Evolutionary conservation across 2,888 invertebrate species (phyloP).

Genomic region (Hetaerina titia): DNA sequence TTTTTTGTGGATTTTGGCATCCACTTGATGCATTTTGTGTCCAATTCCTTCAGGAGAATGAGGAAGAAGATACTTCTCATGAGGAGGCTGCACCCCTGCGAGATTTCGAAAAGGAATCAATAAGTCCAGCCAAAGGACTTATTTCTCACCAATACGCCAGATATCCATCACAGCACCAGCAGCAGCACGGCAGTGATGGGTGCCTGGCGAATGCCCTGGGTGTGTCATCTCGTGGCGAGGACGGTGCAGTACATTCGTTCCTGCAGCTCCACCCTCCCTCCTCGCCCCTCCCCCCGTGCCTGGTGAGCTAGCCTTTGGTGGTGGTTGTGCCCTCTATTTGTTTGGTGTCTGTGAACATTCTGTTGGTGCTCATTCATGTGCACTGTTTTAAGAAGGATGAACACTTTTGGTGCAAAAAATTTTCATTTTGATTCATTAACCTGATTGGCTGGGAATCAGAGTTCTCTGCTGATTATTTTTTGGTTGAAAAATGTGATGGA

Average conservation of each 20-base stretch:
- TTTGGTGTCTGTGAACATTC: too few species aligned
- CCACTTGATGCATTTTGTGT: background rate
- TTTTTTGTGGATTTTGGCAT: too few species aligned
- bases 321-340: too few species aligned
- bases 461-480: too few species aligned
- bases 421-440: too few species aligned
- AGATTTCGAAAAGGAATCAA: slow-evolving; percentile 72
- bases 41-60: slow-evolving; percentile 70
- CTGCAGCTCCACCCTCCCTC: slow-evolving; percentile 71
- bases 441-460: too few species aligned
- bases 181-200: slow-evolving; percentile 75
- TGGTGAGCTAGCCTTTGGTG: background rate
- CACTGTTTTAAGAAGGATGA: too few species aligned
- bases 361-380: too few species aligned
- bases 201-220: slow-evolving; percentile 76
- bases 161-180: slow-evolving; percentile 77
- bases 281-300: slow-evolving; percentile 5
- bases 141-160: slow-evolving; percentile 78
- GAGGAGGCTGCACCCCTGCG: slow-evolving; percentile 55
- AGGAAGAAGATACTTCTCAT: slow-evolving; percentile 68
- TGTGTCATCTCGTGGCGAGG: slow-evolving; percentile 71
- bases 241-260: slow-evolving; percentile 69
- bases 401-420: too few species aligned
- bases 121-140: slow-evolving; percentile 74
- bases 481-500: too few species aligned